Percentiles rank a stretch among this genome's conserved stretches.
Conservation (phyloP, 2,888 invertebrate genomes). For the Trissoscelio sp. region DNA sequence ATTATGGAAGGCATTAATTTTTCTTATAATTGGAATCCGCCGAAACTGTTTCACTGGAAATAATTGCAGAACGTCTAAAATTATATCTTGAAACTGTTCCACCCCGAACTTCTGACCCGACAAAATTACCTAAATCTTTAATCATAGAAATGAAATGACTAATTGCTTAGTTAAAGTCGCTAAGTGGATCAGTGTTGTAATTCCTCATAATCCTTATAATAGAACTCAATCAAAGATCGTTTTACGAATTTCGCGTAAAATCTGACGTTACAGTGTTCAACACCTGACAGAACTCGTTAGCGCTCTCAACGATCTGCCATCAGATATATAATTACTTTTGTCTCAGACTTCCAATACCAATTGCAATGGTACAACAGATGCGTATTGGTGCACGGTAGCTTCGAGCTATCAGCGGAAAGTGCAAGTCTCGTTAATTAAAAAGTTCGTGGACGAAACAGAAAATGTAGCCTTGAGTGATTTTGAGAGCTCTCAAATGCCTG, state of each 20-base stretch:
- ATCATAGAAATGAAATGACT: slow-evolving; percentile 48
- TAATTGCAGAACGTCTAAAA: slow-evolving; percentile 34
- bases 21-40: slow-evolving; percentile 17
- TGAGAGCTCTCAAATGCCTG: slow-evolving; percentile 28
- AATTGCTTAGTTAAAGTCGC: slow-evolving; percentile 51
- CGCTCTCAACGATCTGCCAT: slow-evolving; percentile 28
- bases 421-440: slow-evolving; percentile 66
- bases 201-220: slow-evolving; percentile 47
- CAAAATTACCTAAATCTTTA: slow-evolving; percentile 50
- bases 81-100: slow-evolving; percentile 27
- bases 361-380: slow-evolving; percentile 32
- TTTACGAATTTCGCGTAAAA: slow-evolving; percentile 40
- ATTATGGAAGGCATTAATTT: slow-evolving; percentile 10
- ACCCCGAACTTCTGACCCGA: slow-evolving; percentile 34
- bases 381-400: slow-evolving; percentile 45
- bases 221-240: slow-evolving; percentile 49
- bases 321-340: slow-evolving; percentile 53
- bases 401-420: slow-evolving; percentile 45
- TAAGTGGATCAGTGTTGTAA: slow-evolving; percentile 58
- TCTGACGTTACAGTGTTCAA: slow-evolving; percentile 33
- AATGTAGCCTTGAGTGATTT: slow-evolving; percentile 53
- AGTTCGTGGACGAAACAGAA: slow-evolving; percentile 52
- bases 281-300: slow-evolving; percentile 51
- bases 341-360: slow-evolving; percentile 42
- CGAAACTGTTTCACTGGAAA: slow-evolving; percentile 15